Base-by-base conservation (phyloP, 1,140 invertebrate genomes). In the Armadillidium nasatum region DNA sequence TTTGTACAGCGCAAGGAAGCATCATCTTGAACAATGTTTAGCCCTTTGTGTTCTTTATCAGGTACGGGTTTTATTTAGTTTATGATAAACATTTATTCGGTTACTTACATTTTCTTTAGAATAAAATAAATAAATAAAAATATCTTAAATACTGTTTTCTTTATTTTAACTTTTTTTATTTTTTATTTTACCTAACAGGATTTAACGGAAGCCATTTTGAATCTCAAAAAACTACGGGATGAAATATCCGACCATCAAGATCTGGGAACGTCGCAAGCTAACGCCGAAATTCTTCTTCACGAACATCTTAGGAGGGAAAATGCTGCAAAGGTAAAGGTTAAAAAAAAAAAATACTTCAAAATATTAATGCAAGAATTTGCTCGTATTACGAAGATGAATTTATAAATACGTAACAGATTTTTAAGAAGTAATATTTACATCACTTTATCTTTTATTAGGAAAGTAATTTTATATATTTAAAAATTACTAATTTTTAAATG, bases 11-110 rank as follows among this genome's bases (percentile, higher is more conserved):
- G 76, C 78, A 19, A 76, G 81, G 22, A 77, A 80, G 21, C 76
- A 74, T 0, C 88, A 91, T 81, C 86, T 94, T 77, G 92, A 94
- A 82, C 91, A 94, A 84, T 91, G 91, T 78, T 85, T 93, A 75
- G 91, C 91, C 50, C 85, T 94, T 22, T 90, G 90, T 68, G 84
- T 92, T 74, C 85, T 94, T 9, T 91, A 91, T 22, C 87, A 80
- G 77, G 79, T 80, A 43, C 33, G 33, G 33, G 19, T 15, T 60
- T 60, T 15, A 15, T 60, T 60, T 60, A 1, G 11, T 60, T 60
- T 60, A 60, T 60, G 11, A 15, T 60, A 60, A 10, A 60, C 50
- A 60, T 15, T 33, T 15, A 60, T 60, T 60, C 50, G 2, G 19
- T 60, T 4, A 60, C 11, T 4, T 60, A 19, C 9, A 15, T 50